Conservation (phyloP, 2,113 vertebrate genomes). For the Laterallus jamaicensis region DNA sequence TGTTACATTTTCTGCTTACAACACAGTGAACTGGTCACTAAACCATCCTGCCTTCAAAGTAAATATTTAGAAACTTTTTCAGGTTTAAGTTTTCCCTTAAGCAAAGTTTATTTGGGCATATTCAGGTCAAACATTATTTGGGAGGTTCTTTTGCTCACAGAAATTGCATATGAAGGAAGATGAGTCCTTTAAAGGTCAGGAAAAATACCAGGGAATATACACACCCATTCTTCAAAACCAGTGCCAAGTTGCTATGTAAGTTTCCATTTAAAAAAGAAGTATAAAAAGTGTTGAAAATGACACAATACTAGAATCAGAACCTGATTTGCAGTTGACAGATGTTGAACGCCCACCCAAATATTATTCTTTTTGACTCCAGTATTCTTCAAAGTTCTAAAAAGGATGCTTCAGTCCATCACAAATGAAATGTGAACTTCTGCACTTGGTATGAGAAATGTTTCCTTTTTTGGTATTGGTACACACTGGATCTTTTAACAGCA, state of each 20-base stretch:
- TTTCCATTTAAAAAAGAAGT: background rate
- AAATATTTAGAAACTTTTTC: background rate
- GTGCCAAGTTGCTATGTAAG: background rate
- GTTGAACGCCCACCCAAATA: background rate
- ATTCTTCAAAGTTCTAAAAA: background rate
- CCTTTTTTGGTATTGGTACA: constrained; percentile 29
- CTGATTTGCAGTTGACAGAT: background rate
- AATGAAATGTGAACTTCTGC: background rate
- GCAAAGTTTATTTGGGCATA: background rate
- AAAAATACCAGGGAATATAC: background rate
- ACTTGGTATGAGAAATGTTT: background rate
- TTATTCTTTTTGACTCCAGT: background rate
- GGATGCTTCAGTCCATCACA: background rate
- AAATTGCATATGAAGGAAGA: background rate
- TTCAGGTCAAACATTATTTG: background rate
- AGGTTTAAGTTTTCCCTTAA: constrained; percentile 13
- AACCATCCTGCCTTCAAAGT: background rate
- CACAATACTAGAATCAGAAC: background rate
- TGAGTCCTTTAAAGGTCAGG: background rate
- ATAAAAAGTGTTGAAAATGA: background rate
- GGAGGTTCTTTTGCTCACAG: background rate
- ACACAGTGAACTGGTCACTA: background rate
- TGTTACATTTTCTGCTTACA: background rate
- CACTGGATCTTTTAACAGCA: background rate
- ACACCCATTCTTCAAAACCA: background rate